Conservation (phyloP, 1,140 invertebrate species). For the Triops cancriformis region DNA sequence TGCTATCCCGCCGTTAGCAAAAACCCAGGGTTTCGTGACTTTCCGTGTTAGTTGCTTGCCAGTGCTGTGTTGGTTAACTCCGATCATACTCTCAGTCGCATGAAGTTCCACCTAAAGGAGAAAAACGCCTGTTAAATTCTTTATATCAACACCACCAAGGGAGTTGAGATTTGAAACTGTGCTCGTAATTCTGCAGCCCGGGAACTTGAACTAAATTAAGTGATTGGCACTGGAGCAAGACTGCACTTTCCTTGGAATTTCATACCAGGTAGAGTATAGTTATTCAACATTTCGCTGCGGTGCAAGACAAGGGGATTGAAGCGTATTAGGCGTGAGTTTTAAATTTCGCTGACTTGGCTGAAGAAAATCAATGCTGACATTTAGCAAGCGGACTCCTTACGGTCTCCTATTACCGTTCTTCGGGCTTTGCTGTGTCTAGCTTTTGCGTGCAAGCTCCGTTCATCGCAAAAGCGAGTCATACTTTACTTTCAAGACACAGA, state of each 20-base stretch:
- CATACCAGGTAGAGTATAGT: background rate
- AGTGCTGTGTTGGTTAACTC: background rate
- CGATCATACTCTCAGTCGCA: background rate
- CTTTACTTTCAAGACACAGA: background rate
- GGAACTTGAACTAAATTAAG: background rate
- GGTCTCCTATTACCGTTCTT: background rate
- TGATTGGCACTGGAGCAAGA: background rate
- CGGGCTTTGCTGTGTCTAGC: background rate
- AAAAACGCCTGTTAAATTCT: background rate
- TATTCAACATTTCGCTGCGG: background rate
- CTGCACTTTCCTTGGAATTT: background rate
- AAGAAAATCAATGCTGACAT: constrained; percentile 14
- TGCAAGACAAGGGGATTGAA: background rate
- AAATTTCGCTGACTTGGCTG: constrained; percentile 2
- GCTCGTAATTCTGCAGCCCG: background rate
- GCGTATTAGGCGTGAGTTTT: background rate
- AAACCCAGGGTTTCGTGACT: background rate
- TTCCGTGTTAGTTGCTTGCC: constrained; percentile 4
- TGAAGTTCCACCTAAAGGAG: background rate
- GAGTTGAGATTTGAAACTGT: background rate
- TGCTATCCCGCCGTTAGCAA: background rate
- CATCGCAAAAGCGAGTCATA: background rate
- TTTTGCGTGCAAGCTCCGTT: background rate
- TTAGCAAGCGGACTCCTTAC: background rate
- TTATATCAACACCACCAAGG: background rate